A percentile compares a stretch with the other conserved stretches of the same genome.
These are phyloP conservation scores for Boleophthalmus pectinirostris DNA, from an alignment of 2,113 vertebrate species.

Conservation along the genomic window DNA sequence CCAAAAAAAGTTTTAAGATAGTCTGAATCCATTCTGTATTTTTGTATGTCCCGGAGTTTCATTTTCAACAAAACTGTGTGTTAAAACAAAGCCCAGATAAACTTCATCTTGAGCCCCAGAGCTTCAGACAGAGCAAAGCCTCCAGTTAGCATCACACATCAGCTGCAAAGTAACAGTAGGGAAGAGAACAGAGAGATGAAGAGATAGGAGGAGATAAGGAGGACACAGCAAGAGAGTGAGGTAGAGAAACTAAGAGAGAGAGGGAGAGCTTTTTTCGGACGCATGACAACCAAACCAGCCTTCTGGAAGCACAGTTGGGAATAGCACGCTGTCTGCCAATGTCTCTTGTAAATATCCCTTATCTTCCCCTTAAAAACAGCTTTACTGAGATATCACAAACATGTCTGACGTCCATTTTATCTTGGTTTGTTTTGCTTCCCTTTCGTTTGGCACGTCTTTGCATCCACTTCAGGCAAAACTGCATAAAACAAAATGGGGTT, in stretches of 20 bases:
- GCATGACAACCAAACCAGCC: constrained; percentile 48
- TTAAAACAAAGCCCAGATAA: no score
- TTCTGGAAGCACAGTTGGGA: constrained; percentile 61
- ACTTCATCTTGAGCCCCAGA: no score
- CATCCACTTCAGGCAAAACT: constrained; percentile 8
- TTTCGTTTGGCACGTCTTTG: constrained; percentile 12
- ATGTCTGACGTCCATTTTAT: constrained; percentile 19
- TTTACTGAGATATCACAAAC: constrained; percentile 18
- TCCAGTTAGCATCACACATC: no score
- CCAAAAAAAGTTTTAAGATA: no score
- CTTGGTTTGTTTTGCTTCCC: neutral
- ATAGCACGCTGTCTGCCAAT: constrained; percentile 25
- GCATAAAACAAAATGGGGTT: constrained; percentile 18
- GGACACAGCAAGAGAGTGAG: neutral
- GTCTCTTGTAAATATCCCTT: constrained; percentile 33
- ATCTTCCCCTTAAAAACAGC: constrained; percentile 13
- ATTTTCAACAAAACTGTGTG: no score
- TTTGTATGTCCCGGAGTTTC: no score
- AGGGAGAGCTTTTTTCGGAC: constrained; percentile 44
- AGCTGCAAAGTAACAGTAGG: no score
- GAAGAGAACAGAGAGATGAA: no score
- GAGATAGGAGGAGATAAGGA: neutral
- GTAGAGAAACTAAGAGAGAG: neutral
- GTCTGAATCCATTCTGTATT: no score
- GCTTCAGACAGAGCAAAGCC: no score